Percentiles rank a stretch among this genome's conserved stretches.
These are phyloP conservation scores for Pelobates cultripes DNA, from an alignment of 2,797 vertebrate species.

Conservation along the genomic window DNA sequence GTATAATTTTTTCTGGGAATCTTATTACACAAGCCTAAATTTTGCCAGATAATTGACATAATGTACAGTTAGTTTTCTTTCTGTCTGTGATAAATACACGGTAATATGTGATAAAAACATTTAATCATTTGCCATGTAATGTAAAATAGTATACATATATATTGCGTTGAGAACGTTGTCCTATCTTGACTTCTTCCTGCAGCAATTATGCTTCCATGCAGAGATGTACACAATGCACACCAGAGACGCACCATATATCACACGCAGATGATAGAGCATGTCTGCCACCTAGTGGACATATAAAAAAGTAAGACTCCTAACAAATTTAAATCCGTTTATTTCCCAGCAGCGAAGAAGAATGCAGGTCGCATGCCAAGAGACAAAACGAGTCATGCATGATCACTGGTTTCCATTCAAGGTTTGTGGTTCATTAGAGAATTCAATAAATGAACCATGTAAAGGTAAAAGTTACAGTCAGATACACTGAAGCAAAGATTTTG, in stretches of 20 bases:
- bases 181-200: not conserved
- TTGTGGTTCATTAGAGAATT: conserved; percentile 13
- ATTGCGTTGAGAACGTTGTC: conserved; percentile 3
- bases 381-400: conserved; percentile 9
- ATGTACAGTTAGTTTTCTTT: not conserved
- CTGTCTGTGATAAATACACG: not conserved
- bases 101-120: not conserved
- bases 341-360: not conserved
- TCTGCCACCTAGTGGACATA: conserved; percentile 29
- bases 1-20: not conserved
- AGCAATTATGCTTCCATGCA: not conserved
- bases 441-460: conserved; percentile 11
- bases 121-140: not conserved
- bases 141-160: not conserved
- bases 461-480: conserved; percentile 1
- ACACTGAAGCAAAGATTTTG: not conserved
- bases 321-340: not conserved
- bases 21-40: not conserved
- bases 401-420: conserved; percentile 15
- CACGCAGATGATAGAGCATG: not conserved
- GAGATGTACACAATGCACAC: not conserved
- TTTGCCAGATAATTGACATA: not conserved
- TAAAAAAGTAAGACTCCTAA: not conserved
- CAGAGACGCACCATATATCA: not conserved
- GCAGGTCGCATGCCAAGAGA: conserved; percentile 28